These are phyloP conservation scores for Dryococelus australis DNA, from an alignment of 2,888 invertebrate species.

Conservation along the genomic window DNA sequence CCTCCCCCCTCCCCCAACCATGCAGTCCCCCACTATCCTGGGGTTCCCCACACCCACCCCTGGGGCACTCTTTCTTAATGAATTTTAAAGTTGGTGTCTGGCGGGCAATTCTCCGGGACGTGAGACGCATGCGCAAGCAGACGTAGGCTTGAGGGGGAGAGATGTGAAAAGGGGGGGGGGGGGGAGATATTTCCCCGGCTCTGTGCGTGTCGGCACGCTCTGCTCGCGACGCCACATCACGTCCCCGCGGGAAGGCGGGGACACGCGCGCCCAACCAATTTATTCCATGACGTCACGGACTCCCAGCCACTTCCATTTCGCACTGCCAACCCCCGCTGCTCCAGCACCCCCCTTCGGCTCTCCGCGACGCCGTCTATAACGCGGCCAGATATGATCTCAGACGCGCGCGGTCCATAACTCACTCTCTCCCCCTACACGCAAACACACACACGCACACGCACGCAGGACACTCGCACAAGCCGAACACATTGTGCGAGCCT, in stretches of 20 bases:
- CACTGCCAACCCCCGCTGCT: neutral
- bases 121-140: neutral
- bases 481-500: too few relatives aligned
- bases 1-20: neutral
- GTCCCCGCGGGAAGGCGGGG: neutral
- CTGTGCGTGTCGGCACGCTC: neutral
- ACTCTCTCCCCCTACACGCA: neutral
- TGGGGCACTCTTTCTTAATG: conserved; percentile 5
- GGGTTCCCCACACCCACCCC: neutral
- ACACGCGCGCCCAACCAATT: conserved; percentile 25
- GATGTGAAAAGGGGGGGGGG: too few relatives aligned
- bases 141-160: too few relatives aligned
- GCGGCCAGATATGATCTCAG: neutral
- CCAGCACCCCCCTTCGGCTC: neutral
- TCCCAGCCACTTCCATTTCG: conserved; percentile 21
- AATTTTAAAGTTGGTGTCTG: conserved; percentile 30
- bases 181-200: neutral
- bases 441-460: too few relatives aligned
- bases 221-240: neutral
- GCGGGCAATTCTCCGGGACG: conserved; percentile 25
- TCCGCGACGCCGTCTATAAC: neutral
- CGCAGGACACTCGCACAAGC: too few relatives aligned
- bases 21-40: neutral
- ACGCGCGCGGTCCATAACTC: neutral
- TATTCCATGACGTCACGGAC: conserved; percentile 29